These are phyloP conservation scores for Drosophila algonquin DNA, from an alignment of 2,888 invertebrate genomes.

Conservation along the genomic window DNA sequence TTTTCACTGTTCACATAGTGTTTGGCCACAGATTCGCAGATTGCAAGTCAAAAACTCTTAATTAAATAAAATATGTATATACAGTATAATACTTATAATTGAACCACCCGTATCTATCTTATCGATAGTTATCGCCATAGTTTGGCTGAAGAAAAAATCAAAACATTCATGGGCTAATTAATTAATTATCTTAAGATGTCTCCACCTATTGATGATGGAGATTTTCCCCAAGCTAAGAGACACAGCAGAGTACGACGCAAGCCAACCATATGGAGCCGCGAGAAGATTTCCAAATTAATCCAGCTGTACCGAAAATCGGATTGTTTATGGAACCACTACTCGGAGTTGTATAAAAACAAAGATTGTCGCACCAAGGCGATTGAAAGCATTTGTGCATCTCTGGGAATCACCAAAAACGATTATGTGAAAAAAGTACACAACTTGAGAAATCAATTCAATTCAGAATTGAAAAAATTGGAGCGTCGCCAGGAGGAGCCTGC, in stretches of 20 bases:
- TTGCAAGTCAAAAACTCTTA: too few relatives aligned
- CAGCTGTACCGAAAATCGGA: constrained; percentile 79
- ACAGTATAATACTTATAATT: background rate
- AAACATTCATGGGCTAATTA: background rate
- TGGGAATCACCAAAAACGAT: constrained; percentile 79
- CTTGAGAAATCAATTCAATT: constrained; percentile 83
- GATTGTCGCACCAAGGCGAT: constrained; percentile 79
- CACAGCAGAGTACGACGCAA: constrained; percentile 49
- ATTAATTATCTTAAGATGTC: constrained; percentile 38
- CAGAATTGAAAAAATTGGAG: constrained; percentile 82
- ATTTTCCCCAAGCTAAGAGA: constrained; percentile 8
- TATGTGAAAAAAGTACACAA: constrained; percentile 83
- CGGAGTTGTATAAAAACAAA: constrained; percentile 80
- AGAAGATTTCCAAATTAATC: constrained; percentile 80
- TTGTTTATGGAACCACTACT: constrained; percentile 83
- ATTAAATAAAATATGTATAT: background rate
- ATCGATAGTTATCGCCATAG: background rate
- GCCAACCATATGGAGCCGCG: constrained; percentile 77
- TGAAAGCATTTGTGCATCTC: constrained; percentile 70
- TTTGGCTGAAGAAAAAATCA: background rate
- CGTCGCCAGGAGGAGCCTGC: constrained; percentile 74
- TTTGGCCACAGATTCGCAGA: too few relatives aligned
- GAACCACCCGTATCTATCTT: background rate
- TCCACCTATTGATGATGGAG: constrained; percentile 10
- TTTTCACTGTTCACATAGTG: too few relatives aligned